phyloP scores from a whole-genome alignment of 2,797 vertebrate species.

The Pampus argenteus region DNA sequence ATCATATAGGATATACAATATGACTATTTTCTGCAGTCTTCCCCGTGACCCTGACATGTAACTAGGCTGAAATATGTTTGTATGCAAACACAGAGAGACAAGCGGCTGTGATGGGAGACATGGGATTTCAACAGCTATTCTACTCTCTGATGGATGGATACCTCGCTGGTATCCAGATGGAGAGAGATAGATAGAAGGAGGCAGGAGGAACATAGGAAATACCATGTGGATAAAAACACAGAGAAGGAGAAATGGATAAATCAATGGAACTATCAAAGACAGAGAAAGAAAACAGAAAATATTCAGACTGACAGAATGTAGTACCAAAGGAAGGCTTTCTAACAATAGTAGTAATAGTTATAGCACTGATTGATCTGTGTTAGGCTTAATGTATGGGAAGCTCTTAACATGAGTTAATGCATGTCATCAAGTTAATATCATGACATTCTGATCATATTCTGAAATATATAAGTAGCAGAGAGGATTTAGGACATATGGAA shows the following conservation, averaged over 20 bases:
- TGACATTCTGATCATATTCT: constrained; percentile 13
- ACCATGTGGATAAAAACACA: constrained; percentile 32
- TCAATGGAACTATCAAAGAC: neutral
- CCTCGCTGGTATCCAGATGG: constrained; percentile 61
- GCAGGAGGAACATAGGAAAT: constrained; percentile 24
- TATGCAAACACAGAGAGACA: constrained; percentile 67
- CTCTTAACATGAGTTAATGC: neutral
- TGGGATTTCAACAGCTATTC: constrained; percentile 71
- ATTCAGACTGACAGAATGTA: too few species aligned
- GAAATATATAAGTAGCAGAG: constrained; percentile 4
- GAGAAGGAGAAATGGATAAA: constrained; percentile 4
- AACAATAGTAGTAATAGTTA: too few species aligned
- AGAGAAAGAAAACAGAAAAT: neutral
- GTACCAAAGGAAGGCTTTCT: too few species aligned
- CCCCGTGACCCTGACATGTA: constrained; percentile 57
- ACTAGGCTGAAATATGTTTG: constrained; percentile 76
- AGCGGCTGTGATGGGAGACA: constrained; percentile 63
- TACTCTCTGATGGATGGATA: constrained; percentile 76
- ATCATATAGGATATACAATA: constrained; percentile 42
- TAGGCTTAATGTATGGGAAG: neutral
- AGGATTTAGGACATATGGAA: constrained; percentile 63
- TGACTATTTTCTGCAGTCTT: constrained; percentile 24
- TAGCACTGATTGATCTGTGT: neutral
- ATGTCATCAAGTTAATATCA: too few species aligned
- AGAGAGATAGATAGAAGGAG: constrained; percentile 39